Evolutionary conservation across 2,797 vertebrate species (phyloP), one percentile per base, ranked within the genome.

Genomic region (Peromyscus eremicus): DNA sequence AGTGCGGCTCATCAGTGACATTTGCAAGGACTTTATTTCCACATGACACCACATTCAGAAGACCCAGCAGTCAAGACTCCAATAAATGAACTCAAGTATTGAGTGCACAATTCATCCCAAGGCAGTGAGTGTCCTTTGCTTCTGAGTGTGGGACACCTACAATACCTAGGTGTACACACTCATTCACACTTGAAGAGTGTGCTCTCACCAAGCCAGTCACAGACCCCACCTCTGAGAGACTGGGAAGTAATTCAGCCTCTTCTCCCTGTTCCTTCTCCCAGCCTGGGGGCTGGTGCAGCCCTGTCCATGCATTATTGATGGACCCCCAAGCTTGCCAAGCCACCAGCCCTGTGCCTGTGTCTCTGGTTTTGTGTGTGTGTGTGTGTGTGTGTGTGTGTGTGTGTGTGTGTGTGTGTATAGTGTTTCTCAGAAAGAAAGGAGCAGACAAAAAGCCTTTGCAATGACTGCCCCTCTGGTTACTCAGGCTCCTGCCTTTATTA

Each of bases 281-380:
- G 98, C 98, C 98, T 96, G 96, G 97, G 98, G 98, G 97, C 98
- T 98, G 98, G 98, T 98, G 95, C 97, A 98, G 97, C 98, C 96
- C 95, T 98, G 93, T 92, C 97, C 98, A 98, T 99, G 97, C 97
- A 99, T 99, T 99, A 99, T 98, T 99, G 98, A 99, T 99, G 98
- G 98, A 97, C 96, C 97, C 98, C 98, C 98, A 98, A 98, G 98
- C 98, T 97, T 98, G 98, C 98, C 98, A 99, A 98, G 98, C 96
- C 91, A 93, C 97, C 97, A 97, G 97, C 93, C 0, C 0, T 57
- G 21, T 43, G 68, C 82, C 29, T 27, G 43, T 92, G 80, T 25
- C 23, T 34, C 32, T 71, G 64, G 25, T 32, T 40, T 11, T 25
- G 84, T 89, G 88, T 97, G 98, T 23, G 25, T 60, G 84, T 68